A percentile compares a stretch with the other conserved stretches of the same genome.
phyloP scores from a whole-genome alignment of 2,888 invertebrate species.

The Ophonus ardosiacus region DNA sequence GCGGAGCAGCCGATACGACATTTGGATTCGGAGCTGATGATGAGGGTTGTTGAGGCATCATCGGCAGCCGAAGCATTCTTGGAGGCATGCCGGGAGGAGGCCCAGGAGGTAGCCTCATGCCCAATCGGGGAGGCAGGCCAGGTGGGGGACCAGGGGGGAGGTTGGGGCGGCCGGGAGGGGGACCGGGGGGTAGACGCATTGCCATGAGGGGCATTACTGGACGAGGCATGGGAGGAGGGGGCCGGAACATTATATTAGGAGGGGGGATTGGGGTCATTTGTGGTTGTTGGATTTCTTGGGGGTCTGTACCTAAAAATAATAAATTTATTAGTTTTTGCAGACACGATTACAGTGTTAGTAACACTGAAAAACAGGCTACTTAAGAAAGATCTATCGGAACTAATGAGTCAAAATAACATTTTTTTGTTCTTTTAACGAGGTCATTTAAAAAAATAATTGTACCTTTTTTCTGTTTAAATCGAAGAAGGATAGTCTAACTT shows the following conservation, averaged over 20 bases:
- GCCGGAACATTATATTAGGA: slow-evolving; percentile 65
- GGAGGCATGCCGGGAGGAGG: slow-evolving; percentile 76
- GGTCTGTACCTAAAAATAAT: too few species aligned
- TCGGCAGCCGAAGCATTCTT: slow-evolving; percentile 66
- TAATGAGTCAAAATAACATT: too few species aligned
- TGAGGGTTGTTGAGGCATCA: slow-evolving; percentile 66
- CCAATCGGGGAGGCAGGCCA: slow-evolving; percentile 80
- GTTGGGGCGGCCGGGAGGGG: slow-evolving; percentile 77
- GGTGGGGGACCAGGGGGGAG: slow-evolving; percentile 80
- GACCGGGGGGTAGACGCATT: slow-evolving; percentile 79
- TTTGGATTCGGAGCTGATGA: slow-evolving; percentile 78
- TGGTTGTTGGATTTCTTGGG: slow-evolving; percentile 58
- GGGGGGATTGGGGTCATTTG: slow-evolving; percentile 73
- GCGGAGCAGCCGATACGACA: slow-evolving; percentile 89
- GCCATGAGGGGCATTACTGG: slow-evolving; percentile 76
- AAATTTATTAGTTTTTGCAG: too few species aligned
- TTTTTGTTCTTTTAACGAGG: too few species aligned
- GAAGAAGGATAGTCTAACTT: too few species aligned
- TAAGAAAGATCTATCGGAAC: too few species aligned
- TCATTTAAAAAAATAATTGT: too few species aligned
- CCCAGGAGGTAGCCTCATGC: slow-evolving; percentile 78
- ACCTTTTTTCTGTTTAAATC: too few species aligned
- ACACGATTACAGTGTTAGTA: too few species aligned
- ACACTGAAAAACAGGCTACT: too few species aligned
- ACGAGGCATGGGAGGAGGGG: slow-evolving; percentile 76